Percentiles rank a stretch among this genome's conserved stretches.
Conservation (phyloP, 2,888 invertebrate species). For the Cremastinae sp. region DNA sequence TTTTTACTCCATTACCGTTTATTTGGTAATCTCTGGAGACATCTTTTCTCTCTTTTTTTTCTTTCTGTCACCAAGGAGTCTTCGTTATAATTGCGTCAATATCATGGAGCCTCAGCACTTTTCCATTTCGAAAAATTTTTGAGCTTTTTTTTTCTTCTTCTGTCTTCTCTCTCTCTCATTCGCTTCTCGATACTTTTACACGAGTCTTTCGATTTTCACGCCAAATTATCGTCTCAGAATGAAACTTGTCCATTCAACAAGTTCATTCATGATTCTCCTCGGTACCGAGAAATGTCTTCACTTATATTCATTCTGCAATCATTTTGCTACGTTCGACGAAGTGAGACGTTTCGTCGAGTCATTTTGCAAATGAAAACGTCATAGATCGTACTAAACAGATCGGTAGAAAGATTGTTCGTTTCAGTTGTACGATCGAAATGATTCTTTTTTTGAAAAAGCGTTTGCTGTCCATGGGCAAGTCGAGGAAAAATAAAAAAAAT, state of each 20-base stretch:
- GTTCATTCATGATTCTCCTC: slow-evolving; percentile 53
- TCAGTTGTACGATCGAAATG: too few relatives aligned
- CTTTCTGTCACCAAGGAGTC: slow-evolving; percentile 58
- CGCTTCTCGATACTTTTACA: slow-evolving; percentile 29
- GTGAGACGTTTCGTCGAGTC: slow-evolving; percentile 15
- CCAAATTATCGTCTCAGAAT: slow-evolving; percentile 39
- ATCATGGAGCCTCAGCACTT: slow-evolving; percentile 6
- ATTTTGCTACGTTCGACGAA: not conserved
- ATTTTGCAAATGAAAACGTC: not conserved
- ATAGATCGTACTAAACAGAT: not conserved
- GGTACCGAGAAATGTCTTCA: not conserved
- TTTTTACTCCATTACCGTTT: slow-evolving; percentile 21
- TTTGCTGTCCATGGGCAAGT: too few relatives aligned
- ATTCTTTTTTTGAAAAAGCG: too few relatives aligned
- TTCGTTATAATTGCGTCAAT: slow-evolving; percentile 53
- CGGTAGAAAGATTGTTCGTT: too few relatives aligned
- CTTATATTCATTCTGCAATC: not conserved
- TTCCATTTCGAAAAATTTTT: slow-evolving; percentile 14
- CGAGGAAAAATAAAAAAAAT: too few relatives aligned
- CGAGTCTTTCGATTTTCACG: slow-evolving; percentile 29
- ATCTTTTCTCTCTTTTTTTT: too few relatives aligned
- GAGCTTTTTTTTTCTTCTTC: too few relatives aligned
- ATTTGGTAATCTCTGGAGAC: slow-evolving; percentile 44
- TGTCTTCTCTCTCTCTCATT: too few relatives aligned
- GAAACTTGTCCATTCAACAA: slow-evolving; percentile 21